phyloP scores from a whole-genome alignment of 2,888 invertebrate species.

The Rhagonycha fulva region DNA sequence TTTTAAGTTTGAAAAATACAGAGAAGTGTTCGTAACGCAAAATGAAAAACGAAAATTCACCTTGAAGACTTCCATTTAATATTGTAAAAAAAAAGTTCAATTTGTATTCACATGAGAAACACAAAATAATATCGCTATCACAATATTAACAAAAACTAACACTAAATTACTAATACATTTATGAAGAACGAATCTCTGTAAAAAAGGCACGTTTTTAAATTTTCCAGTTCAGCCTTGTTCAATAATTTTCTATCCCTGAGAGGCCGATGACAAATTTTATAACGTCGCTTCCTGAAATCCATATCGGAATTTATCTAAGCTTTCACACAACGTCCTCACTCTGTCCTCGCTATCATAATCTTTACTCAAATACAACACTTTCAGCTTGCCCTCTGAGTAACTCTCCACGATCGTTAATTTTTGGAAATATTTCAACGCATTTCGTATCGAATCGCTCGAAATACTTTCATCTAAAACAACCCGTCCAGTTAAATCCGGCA shows the following conservation, averaged over 20 bases:
- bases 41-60: not conserved
- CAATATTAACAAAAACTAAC: conserved; percentile 2
- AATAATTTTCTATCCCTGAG: not conserved
- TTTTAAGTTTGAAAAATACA: too few species aligned
- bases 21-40: not conserved
- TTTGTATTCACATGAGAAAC: not conserved
- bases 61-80: not conserved
- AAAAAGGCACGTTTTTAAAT: conserved; percentile 10
- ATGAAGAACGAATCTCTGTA: not conserved
- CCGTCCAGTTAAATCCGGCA: not conserved
- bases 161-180: not conserved
- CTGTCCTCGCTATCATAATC: conserved; percentile 46
- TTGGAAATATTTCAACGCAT: conserved; percentile 79
- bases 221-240: conserved; percentile 5
- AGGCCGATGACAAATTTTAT: not conserved
- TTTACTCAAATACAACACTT: conserved; percentile 50
- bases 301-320: conserved; percentile 47
- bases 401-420: conserved; percentile 79
- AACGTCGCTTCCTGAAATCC: conserved; percentile 4
- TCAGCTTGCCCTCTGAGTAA: conserved; percentile 50
- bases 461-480: conserved; percentile 79
- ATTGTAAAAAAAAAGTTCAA: not conserved
- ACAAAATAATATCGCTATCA: not conserved
- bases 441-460: conserved; percentile 83
- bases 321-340: conserved; percentile 44